Evolutionary conservation across 2,888 invertebrate genomes (phyloP).

Genomic region (Tiliacea aurago): DNA sequence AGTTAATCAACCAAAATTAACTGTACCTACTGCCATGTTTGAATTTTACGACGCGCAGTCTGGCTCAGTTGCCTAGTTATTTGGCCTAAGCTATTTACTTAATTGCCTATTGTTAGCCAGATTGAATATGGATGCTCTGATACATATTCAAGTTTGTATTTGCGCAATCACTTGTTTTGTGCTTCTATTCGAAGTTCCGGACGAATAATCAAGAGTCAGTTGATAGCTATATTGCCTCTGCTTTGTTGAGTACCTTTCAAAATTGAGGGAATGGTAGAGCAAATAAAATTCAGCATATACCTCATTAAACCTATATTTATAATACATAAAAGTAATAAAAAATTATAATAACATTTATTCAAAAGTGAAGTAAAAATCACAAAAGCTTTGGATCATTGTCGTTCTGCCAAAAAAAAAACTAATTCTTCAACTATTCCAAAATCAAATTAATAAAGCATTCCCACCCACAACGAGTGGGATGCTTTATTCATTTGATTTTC

Average conservation of each 20-base stretch:
- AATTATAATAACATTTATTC: no score
- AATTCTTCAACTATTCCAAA: no score
- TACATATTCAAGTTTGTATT: constrained; percentile 64
- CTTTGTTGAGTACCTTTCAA: neutral
- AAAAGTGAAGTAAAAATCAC: no score
- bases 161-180: constrained; percentile 60
- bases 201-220: constrained; percentile 37
- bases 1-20: constrained; percentile 3
- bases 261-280: no score
- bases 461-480: no score
- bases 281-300: no score
- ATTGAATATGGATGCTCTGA: constrained; percentile 63
- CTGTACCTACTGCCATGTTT: constrained; percentile 21
- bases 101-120: constrained; percentile 56
- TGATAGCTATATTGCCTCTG: constrained; percentile 12
- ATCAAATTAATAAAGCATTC: no score
- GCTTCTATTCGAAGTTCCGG: constrained; percentile 2
- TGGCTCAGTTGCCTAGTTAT: constrained; percentile 22
- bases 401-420: no score
- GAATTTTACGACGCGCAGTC: constrained; percentile 9
- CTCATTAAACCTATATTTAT: no score
- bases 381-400: no score
- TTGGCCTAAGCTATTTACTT: constrained; percentile 52
- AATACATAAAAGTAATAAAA: no score
- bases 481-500: no score